Evolutionary conservation across 1,140 invertebrate genomes (phyloP), one percentile per base, ranked within the genome.

Genomic region (Heliconius congener): DNA sequence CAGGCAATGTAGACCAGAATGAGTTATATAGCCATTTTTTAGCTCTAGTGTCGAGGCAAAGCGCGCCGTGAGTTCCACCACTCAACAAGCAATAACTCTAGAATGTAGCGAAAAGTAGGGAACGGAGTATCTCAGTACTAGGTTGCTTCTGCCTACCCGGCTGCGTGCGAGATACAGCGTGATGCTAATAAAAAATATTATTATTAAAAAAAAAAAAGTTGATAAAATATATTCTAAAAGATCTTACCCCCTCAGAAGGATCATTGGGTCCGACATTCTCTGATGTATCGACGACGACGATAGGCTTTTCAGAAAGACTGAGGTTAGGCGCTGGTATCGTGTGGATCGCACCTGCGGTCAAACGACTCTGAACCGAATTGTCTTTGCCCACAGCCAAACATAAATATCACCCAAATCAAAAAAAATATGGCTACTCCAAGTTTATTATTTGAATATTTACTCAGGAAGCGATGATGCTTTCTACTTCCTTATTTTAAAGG

Each of bases 301-400:
- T 95, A 0, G 94, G 94, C 79, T 94, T 94, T 82, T 94, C 93
- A 0, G 93, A 90, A 18, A 95, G 86, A 80, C 96, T 96, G n/a
- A 97, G 92, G 92, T 98, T 97, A 11, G 97, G 97, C 11, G 97
- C 97, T 86, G 97, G 97, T 78, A 98, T 97, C 4, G 97, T 97
- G 88, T 97, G 97, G 87, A 97, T 97, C 2, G 97, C 97, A 87
- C 96, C 97, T 95, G 88, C 81, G 78, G 84, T 86, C 95, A 91
- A 77, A 88, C 52, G 75, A 27, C 30, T 82, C 88, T 92, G 86
- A 87, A 90, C 85, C 85, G 81, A 77, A 77, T 84, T 84, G 83
- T 72, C 74, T 85, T 82, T 85, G 86, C 81, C 88, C 87, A 90
- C 86, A 87, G 84, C 85, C 71, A 74, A 13, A 70, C 80, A 39